These are phyloP conservation scores for Luperina testacea DNA, from an alignment of 2,888 invertebrate genomes.

Conservation along the genomic window DNA sequence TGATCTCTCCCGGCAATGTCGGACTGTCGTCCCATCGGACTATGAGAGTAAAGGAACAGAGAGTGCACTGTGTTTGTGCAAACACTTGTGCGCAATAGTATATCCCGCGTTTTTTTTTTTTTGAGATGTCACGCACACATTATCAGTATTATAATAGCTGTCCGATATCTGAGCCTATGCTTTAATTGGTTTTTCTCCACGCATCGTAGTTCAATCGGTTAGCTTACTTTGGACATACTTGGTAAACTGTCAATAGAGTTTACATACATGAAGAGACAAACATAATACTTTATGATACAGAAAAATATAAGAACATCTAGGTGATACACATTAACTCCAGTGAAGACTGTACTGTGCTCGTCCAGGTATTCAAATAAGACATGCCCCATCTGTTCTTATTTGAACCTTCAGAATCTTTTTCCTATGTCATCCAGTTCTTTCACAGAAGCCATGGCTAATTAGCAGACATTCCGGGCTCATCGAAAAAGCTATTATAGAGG, in stretches of 20 bases:
- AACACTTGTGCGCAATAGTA: background rate
- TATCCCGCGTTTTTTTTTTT: too few species aligned
- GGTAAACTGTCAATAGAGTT: background rate
- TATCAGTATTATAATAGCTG: background rate
- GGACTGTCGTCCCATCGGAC: background rate
- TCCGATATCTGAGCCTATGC: background rate
- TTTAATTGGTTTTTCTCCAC: too few species aligned
- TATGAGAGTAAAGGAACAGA: background rate
- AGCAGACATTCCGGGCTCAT: background rate
- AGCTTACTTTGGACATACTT: background rate
- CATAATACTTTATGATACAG: background rate
- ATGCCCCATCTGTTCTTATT: background rate
- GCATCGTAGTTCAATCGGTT: background rate
- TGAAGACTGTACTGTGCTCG: background rate
- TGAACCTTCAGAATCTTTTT: background rate
- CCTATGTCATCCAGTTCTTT: background rate
- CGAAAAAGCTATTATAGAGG: background rate
- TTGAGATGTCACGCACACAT: too few species aligned
- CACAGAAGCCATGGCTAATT: background rate
- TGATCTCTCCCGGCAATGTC: background rate
- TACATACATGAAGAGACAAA: background rate
- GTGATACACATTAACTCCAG: background rate
- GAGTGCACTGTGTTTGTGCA: background rate
- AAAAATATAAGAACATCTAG: background rate
- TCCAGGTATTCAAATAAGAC: background rate